These are phyloP conservation scores for Hypotaenidia philippensis DNA, from an alignment of 2,797 vertebrate genomes.

Conservation along the genomic window DNA sequence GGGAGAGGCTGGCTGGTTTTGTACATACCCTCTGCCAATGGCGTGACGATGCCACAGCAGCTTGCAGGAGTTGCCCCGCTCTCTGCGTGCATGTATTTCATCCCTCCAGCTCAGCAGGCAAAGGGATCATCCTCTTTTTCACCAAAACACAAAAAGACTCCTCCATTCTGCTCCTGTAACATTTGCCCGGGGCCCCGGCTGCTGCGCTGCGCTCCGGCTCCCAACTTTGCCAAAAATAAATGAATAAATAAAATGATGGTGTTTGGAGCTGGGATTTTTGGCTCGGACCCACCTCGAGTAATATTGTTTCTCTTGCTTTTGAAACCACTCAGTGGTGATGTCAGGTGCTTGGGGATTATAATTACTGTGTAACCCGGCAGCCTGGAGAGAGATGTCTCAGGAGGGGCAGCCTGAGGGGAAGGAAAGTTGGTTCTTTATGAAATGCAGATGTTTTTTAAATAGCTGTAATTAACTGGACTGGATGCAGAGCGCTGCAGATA, in stretches of 20 bases:
- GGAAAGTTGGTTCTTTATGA: conserved; percentile 67
- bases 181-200: neutral
- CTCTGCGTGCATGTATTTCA: neutral
- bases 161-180: neutral
- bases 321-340: conserved; percentile 7
- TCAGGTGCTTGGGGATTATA: conserved; percentile 33
- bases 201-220: neutral
- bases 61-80: neutral
- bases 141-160: neutral
- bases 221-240: conserved; percentile 7
- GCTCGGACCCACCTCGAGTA: conserved; percentile 5
- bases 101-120: neutral
- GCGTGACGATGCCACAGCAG: rapidly evolving
- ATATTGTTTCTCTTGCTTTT: conserved; percentile 45
- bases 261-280: conserved; percentile 47
- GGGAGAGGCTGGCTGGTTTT: neutral
- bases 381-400: conserved; percentile 59
- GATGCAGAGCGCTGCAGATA: conserved; percentile 2
- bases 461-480: conserved; percentile 69
- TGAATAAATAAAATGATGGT: neutral
- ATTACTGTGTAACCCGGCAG: conserved; percentile 62
- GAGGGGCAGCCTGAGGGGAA: conserved; percentile 49
- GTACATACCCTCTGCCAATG: neutral
- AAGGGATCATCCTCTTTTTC: neutral
- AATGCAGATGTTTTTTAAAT: conserved; percentile 77